A percentile compares a stretch with the other conserved stretches of the same genome.
Conservation (phyloP, 2,888 invertebrate species). For the Sphaerophoria taeniata region DNA sequence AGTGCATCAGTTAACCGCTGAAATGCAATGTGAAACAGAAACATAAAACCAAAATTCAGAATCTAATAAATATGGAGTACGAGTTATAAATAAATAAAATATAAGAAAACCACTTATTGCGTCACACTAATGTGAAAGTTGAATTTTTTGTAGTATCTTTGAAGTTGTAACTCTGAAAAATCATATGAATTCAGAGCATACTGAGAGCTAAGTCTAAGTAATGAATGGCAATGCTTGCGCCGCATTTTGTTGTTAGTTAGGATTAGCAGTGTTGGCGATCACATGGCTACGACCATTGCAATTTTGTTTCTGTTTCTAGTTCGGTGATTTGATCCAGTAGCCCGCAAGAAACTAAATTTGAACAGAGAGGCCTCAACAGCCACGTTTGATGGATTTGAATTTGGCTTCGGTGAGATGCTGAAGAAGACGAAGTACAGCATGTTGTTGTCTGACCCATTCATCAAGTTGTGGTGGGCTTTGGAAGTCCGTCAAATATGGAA, state of each 20-base stretch:
- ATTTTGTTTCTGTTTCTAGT: background rate
- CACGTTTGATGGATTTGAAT: slow-evolving; percentile 24
- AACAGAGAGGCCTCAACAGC: slow-evolving; percentile 5
- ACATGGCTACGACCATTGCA: slow-evolving; percentile 17
- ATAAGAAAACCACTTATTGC: slow-evolving; percentile 65
- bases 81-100: slow-evolving; percentile 67
- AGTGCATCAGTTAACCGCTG: slow-evolving; percentile 17
- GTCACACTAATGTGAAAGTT: slow-evolving; percentile 74
- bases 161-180: slow-evolving; percentile 55
- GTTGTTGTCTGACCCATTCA: slow-evolving; percentile 17
- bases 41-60: slow-evolving; percentile 24
- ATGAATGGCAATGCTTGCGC: slow-evolving; percentile 12
- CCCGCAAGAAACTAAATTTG: slow-evolving; percentile 30
- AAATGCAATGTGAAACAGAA: slow-evolving; percentile 53
- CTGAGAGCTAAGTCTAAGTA: background rate
- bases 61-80: slow-evolving; percentile 67
- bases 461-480: background rate
- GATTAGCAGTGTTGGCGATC: slow-evolving; percentile 32
- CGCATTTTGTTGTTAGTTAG: slow-evolving; percentile 12
- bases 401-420: background rate
- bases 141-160: slow-evolving; percentile 58
- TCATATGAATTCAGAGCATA: slow-evolving; percentile 64
- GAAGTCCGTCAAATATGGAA: slow-evolving; percentile 16
- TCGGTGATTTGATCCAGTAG: slow-evolving; percentile 16
- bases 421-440: background rate